These are phyloP conservation scores for Pristionchus arcanus DNA, from an alignment of 2,888 invertebrate genomes.

Conservation along the genomic window DNA sequence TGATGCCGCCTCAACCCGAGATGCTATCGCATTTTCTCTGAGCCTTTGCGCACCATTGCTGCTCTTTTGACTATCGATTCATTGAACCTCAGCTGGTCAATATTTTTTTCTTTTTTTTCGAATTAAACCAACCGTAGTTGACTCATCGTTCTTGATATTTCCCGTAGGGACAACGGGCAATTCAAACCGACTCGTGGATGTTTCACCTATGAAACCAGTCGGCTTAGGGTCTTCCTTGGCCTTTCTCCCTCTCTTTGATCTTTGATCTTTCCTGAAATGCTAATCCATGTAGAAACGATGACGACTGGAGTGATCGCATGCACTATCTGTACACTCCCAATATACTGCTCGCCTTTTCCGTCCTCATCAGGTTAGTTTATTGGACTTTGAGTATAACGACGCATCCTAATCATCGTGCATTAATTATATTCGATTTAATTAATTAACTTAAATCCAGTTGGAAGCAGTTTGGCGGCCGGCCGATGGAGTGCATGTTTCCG, in stretches of 20 bases:
- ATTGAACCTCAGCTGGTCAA: too few species aligned
- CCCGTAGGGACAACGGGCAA: too few species aligned
- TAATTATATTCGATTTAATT: slow-evolving; percentile 60
- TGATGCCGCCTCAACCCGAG: too few species aligned
- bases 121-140: too few species aligned
- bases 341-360: slow-evolving; percentile 76
- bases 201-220: too few species aligned
- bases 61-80: too few species aligned
- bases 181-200: too few species aligned
- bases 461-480: slow-evolving; percentile 71
- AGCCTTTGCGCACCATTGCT: too few species aligned
- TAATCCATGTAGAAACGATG: slow-evolving; percentile 60
- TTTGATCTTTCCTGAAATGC: neutral
- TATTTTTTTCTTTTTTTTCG: too few species aligned
- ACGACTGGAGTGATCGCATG: slow-evolving; percentile 76
- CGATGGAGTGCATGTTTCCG: slow-evolving; percentile 78
- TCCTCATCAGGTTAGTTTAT: slow-evolving; percentile 67
- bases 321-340: slow-evolving; percentile 78
- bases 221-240: too few species aligned
- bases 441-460: slow-evolving; percentile 3
- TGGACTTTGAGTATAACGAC: neutral
- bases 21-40: too few species aligned
- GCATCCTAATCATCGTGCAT: neutral
- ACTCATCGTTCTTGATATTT: too few species aligned
- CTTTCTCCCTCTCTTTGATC: neutral